phyloP scores from a whole-genome alignment of 2,797 vertebrate genomes.

The Sebastes iracundus region DNA sequence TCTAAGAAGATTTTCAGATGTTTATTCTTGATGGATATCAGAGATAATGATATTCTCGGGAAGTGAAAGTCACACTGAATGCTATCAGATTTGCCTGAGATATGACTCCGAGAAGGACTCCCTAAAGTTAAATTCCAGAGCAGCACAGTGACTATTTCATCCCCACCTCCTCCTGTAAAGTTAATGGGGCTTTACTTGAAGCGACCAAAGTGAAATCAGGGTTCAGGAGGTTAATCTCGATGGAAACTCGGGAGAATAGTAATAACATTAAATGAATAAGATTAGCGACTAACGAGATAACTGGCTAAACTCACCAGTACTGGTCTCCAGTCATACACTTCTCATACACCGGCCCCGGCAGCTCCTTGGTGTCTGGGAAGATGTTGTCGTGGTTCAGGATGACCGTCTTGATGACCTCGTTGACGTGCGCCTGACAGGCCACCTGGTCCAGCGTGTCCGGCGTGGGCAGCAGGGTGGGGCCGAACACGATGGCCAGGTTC shows the following conservation, averaged over 20 bases:
- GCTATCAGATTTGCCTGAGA: too few relatives aligned
- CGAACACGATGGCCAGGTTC: slow-evolving; percentile 98
- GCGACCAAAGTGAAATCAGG: too few relatives aligned
- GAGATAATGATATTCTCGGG: rapidly evolving
- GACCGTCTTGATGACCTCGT: slow-evolving; percentile 98
- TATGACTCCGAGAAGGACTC: too few relatives aligned
- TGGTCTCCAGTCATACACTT: slow-evolving; percentile 99
- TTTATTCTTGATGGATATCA: background rate
- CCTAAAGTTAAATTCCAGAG: background rate
- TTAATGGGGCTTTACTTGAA: background rate
- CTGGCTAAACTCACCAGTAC: slow-evolving; percentile 88
- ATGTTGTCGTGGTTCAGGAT: slow-evolving; percentile 98
- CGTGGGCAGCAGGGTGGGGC: slow-evolving; percentile 96
- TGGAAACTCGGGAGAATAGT: background rate
- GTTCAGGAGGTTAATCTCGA: background rate
- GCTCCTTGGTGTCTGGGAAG: slow-evolving; percentile 96
- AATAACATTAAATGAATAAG: background rate
- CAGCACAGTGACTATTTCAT: background rate
- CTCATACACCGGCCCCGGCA: slow-evolving; percentile 97
- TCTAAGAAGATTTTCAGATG: background rate
- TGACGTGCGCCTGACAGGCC: slow-evolving; percentile 97
- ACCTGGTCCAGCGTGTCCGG: slow-evolving; percentile 97
- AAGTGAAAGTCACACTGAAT: background rate
- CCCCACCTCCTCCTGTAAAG: background rate
- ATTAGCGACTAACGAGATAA: background rate